A percentile compares a stretch with the other conserved stretches of the same genome.
These are phyloP conservation scores for Serrognathus titanus DNA, from an alignment of 2,888 invertebrate genomes.

Conservation along the genomic window DNA sequence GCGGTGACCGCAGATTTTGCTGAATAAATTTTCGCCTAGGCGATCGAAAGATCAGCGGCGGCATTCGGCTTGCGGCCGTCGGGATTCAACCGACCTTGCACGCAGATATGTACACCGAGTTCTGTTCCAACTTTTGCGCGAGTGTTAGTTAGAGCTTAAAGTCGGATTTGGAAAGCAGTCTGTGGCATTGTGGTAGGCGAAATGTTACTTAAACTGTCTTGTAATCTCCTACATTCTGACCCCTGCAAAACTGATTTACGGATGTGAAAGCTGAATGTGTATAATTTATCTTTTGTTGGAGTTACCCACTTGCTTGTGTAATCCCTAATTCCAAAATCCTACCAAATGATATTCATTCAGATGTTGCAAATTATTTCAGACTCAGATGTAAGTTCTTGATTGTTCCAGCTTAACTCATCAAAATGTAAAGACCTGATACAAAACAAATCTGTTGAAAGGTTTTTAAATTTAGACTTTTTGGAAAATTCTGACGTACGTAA, in stretches of 20 bases:
- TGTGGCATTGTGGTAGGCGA: conserved; percentile 2
- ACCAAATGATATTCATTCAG: no score
- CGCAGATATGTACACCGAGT: background rate
- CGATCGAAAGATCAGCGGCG: conserved; percentile 14
- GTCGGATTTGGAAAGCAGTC: conserved; percentile 26
- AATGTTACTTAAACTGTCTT: conserved; percentile 24
- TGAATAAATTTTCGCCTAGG: conserved; percentile 22
- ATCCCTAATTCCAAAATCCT: no score
- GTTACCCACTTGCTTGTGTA: no score
- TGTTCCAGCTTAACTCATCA: no score
- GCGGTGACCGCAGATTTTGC: conserved; percentile 20
- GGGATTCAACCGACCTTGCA: background rate
- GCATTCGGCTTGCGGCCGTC: background rate
- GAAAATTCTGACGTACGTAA: no score
- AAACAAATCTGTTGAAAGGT: no score
- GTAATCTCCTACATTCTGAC: conserved; percentile 18
- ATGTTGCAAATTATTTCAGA: no score
- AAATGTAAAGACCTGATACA: no score
- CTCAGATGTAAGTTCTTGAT: no score
- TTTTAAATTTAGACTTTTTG: no score
- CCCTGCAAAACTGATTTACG: background rate
- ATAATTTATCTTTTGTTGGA: no score
- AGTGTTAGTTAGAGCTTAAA: conserved; percentile 32
- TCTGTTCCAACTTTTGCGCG: conserved; percentile 25
- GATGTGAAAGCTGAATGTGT: no score